Conservation (phyloP, 2,888 invertebrate species). For the Ctenicera cuprea region DNA sequence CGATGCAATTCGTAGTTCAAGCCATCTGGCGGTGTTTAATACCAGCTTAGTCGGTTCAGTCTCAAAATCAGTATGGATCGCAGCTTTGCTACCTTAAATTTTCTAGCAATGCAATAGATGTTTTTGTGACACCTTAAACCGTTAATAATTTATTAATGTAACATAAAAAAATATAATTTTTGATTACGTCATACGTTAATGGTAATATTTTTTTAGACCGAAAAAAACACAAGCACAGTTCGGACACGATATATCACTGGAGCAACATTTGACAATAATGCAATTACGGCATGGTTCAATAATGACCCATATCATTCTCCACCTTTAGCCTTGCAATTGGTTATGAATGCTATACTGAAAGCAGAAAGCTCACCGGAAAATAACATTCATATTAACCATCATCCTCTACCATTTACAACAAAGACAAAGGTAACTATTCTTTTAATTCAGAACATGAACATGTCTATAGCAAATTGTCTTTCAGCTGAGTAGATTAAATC, state of each 20-base stretch:
- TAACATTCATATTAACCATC: conserved; percentile 75
- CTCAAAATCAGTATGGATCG: too few relatives aligned
- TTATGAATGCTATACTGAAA: conserved; percentile 74
- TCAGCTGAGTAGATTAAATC: conserved; percentile 64
- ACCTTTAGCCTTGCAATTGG: conserved; percentile 77
- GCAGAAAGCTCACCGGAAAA: conserved; percentile 56
- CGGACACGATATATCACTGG: conserved; percentile 74
- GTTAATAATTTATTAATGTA: too few relatives aligned
- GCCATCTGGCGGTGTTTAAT: too few relatives aligned
- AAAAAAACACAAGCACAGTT: conserved; percentile 62
- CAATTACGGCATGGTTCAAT: conserved; percentile 83
- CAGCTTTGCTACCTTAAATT: too few relatives aligned
- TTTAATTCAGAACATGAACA: not conserved
- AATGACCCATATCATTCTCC: conserved; percentile 81
- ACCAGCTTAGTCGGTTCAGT: too few relatives aligned
- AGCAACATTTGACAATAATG: conserved; percentile 73
- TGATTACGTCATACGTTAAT: not conserved
- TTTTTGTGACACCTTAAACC: too few relatives aligned
- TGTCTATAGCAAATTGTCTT: conserved; percentile 37
- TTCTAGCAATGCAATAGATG: too few relatives aligned
- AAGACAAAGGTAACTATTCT: conserved; percentile 72
- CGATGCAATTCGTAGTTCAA: too few relatives aligned
- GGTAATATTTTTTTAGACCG: conserved; percentile 73
- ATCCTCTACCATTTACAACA: conserved; percentile 81
- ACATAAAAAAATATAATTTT: too few relatives aligned